Evolutionary conservation across 2,113 vertebrate genomes (phyloP).

Genomic region (Actenoides lindsayi): DNA sequence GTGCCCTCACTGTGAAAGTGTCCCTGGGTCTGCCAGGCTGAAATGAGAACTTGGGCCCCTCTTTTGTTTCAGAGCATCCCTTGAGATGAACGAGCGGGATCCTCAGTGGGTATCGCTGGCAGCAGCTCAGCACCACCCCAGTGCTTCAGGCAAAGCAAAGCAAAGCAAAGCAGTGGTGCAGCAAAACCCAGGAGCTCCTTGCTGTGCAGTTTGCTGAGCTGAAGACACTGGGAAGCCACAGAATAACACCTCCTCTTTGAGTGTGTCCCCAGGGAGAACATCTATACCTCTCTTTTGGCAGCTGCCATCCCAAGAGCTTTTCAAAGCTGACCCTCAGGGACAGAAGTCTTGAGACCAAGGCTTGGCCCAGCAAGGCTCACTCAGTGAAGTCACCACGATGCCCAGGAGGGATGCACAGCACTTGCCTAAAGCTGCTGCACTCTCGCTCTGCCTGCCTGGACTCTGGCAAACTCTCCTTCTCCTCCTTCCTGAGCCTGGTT

Average conservation of each 20-base stretch:
- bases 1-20: neutral
- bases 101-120: neutral
- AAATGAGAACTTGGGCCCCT: neutral
- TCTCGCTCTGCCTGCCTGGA: neutral
- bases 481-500: neutral
- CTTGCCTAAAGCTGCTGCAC: neutral
- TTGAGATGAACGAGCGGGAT: neutral
- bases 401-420: neutral
- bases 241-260: neutral
- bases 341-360: neutral
- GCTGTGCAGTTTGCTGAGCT: neutral
- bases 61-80: neutral
- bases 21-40: neutral
- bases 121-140: rapidly evolving
- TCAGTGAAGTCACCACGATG: neutral
- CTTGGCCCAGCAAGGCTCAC: rapidly evolving
- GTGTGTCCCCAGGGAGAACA: neutral
- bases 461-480: neutral
- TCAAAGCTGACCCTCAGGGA: neutral
- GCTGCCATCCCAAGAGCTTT: neutral
- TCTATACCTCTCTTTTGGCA: neutral
- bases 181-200: neutral
- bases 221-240: neutral
- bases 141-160: neutral
- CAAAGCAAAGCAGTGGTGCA: neutral